Evolutionary conservation across 2,888 invertebrate genomes (phyloP).

Genomic region (Metellina segmentata): DNA sequence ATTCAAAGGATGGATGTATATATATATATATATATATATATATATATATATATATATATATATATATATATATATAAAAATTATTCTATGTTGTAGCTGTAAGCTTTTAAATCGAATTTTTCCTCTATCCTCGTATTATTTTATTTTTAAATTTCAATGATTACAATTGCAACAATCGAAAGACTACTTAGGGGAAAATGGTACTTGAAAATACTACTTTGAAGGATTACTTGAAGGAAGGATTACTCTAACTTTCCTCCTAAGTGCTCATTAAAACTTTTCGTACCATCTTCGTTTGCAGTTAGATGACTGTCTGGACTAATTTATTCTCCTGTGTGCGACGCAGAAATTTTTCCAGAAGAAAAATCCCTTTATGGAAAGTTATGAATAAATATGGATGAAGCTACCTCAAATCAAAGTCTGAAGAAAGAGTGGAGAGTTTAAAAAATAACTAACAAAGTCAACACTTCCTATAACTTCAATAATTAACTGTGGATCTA

Average conservation of each 20-base stretch:
- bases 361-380: background rate
- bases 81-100: too few relatives aligned
- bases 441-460: too few relatives aligned
- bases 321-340: background rate
- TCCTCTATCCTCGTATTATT: background rate
- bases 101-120: background rate
- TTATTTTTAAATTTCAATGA: background rate
- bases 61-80: too few relatives aligned
- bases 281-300: background rate
- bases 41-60: too few relatives aligned
- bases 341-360: background rate
- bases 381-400: too few relatives aligned
- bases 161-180: background rate
- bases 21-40: too few relatives aligned
- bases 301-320: background rate
- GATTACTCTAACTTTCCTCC: background rate
- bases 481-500: too few relatives aligned
- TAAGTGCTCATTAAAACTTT: conserved; percentile 1
- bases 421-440: too few relatives aligned
- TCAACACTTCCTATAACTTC: too few relatives aligned
- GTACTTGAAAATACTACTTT: background rate
- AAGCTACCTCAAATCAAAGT: too few relatives aligned
- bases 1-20: too few relatives aligned
- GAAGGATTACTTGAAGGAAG: background rate
- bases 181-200: background rate